Evolutionary conservation across 2,113 vertebrate genomes (phyloP).

Genomic region (Bubo blakistoni): DNA sequence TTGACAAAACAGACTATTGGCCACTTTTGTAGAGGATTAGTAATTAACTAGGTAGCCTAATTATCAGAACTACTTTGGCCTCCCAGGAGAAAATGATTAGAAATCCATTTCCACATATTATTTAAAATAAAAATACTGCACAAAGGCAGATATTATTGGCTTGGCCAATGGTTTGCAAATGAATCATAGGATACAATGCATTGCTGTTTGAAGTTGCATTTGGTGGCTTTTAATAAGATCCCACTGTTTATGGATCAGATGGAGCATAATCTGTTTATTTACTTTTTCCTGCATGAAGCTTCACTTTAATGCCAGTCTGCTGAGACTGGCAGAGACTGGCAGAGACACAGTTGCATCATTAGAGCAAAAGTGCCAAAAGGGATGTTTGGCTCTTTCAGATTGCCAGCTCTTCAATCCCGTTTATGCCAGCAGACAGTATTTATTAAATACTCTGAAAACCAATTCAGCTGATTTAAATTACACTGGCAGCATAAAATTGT

Average conservation of each 20-base stretch:
- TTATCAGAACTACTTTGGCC: neutral
- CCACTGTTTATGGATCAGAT: conserved; percentile 25
- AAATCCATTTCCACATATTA: neutral
- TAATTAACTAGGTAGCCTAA: conserved; percentile 16
- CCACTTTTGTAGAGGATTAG: neutral
- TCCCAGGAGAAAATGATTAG: neutral
- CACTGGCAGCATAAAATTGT: neutral
- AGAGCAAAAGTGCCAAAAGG: conserved; percentile 52
- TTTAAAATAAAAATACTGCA: conserved; percentile 23
- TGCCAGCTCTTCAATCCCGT: neutral
- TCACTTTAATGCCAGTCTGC: conserved; percentile 13
- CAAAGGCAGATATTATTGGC: neutral
- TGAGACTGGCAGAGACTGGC: conserved; percentile 38
- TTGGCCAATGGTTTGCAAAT: neutral
- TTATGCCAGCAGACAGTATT: conserved; percentile 39
- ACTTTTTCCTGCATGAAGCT: neutral
- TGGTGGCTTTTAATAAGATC: conserved; percentile 3
- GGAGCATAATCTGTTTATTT: conserved; percentile 51
- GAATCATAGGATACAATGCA: neutral
- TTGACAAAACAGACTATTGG: neutral
- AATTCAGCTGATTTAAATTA: conserved; percentile 1
- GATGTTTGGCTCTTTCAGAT: conserved; percentile 35
- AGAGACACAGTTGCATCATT: conserved; percentile 45
- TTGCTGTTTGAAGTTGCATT: conserved; percentile 4
- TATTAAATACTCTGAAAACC: conserved; percentile 42